Base-by-base conservation (phyloP, 2,888 invertebrate species). In the Heliconius ismenius region DNA sequence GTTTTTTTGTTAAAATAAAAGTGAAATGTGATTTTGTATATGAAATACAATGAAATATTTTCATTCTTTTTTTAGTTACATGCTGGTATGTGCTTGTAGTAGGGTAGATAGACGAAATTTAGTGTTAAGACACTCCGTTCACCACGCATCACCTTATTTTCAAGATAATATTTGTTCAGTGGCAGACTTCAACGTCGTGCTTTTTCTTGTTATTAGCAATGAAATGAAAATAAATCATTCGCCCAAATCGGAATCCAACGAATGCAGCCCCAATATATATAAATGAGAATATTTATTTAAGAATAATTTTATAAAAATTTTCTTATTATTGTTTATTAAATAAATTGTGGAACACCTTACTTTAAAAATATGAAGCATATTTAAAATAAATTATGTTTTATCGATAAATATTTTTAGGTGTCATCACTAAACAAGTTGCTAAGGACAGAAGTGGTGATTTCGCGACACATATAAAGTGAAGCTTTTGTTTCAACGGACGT, bases 381-480 rank as follows among this genome's bases (percentile, higher is more conserved):
- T 43, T 43, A 15, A 43, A 43, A 18, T 49, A 49, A 49, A 6
- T 39, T 39, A 39, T 39, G 1, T 39, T n/a, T 69, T 76, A 77
- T 81, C 80, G 81, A 81, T 28, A 77, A 54, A 43, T 18, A 39
- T 43, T 24, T 21, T 1, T 28, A 32, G 6, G 2, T n/a, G 1
- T 32, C 80, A 81, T 76, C 81, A 79, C 82, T 81, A 79, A 75
- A 67, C n/a, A 73, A 78, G 77, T 78, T 75, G 78, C 81, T 76
- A 79, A 80, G 80, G 81, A 81, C 82, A 82, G 81, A 77, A 81
- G 81, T 79, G 75, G 78, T 79, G 80, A 81, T 81, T 82, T 73
- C 74, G 79, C 81, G 81, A 80, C 81, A 81, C 79, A 81, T 81
- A 81, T 80, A 79, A 80, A 77, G 75, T 63, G 67, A 32, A 76